These are phyloP conservation scores for Bucco capensis DNA, from an alignment of 2,113 vertebrate genomes.

Conservation along the genomic window DNA sequence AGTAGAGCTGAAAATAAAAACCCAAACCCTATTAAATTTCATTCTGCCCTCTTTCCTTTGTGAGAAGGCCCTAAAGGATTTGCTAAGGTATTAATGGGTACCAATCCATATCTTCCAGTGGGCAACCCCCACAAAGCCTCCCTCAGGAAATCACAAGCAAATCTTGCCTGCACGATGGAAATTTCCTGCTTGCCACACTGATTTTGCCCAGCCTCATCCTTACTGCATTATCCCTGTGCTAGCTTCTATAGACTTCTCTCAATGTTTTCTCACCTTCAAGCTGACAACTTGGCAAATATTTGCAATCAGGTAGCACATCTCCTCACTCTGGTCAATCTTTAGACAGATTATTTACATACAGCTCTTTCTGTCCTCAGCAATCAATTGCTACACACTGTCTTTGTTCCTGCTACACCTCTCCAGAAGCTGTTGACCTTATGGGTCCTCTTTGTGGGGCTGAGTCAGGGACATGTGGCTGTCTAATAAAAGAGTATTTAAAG, in stretches of 20 bases:
- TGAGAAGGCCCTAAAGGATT: not conserved
- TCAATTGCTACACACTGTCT: not conserved
- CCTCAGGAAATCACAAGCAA: not conserved
- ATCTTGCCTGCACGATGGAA: not conserved
- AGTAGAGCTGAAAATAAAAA: not conserved
- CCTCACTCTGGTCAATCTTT: not conserved
- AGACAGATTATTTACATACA: not conserved
- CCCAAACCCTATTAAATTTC: not conserved
- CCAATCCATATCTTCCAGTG: not conserved
- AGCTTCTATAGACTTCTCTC: not conserved
- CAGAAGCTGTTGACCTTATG: not conserved
- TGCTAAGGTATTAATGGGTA: not conserved
- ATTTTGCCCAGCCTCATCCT: not conserved
- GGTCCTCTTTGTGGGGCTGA: not conserved
- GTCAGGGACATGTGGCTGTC: not conserved
- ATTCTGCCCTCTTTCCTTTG: not conserved
- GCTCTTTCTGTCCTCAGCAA: not conserved
- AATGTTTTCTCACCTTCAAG: not conserved
- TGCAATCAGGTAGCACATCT: not conserved
- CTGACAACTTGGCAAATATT: conserved; percentile 26
- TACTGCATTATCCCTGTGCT: not conserved
- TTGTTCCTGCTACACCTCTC: not conserved
- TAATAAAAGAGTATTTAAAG: not conserved
- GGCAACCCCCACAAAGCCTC: not conserved
- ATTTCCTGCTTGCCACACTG: conserved; percentile 11